Evolutionary conservation across 2,888 invertebrate species (phyloP), one percentile per base, ranked within the genome.

Genomic region (Trichogramma dendrolimi): DNA sequence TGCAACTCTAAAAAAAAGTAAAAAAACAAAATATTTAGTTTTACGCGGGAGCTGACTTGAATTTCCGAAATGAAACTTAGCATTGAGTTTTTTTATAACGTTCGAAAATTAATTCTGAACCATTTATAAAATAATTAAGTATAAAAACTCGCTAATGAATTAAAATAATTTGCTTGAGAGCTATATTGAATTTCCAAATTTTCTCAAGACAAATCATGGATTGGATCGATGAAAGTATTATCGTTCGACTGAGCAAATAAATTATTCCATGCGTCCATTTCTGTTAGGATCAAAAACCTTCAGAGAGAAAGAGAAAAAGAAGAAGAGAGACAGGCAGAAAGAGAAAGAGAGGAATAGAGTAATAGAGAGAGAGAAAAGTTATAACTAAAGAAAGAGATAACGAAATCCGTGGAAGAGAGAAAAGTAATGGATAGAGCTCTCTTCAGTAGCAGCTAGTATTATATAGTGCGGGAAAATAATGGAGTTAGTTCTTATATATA

Each of bases 371-470:
- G 50, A 60, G 38, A 14, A 41, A 46, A 60, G 55, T 55, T 51
- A 55, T 51, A 50, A 60, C 50, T 14, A 55, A 10, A 10, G 50
- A 27, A 10, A 4, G 38, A 61, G 60, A 55, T 55, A 55, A 56
- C 51, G 51, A 60, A 60, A 60, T 60, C 55, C 51, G 46, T 50
- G 7, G 50, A 10, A 14, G 52, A 47, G 52, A 56, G 43, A 14
- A 60, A 49, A 50, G 41, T 51, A 53, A 48, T 39, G 57, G 54
- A 42, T 46, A n/a, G 27, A 10, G 40, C 2, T 4, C 11, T 14
- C 14, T 14, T 14, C 14, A 6, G 27, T n/a, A 4, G 10, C 41
- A 46, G 56, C 10, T 6, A 55, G 38, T 10, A 11, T 14, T 14
- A 14, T 14, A 39, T 0, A 6, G 40, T 10, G 14, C 11, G 46